Base-by-base conservation (phyloP, 2,888 invertebrate genomes). In the Caenorhabditis zanzibari region DNA sequence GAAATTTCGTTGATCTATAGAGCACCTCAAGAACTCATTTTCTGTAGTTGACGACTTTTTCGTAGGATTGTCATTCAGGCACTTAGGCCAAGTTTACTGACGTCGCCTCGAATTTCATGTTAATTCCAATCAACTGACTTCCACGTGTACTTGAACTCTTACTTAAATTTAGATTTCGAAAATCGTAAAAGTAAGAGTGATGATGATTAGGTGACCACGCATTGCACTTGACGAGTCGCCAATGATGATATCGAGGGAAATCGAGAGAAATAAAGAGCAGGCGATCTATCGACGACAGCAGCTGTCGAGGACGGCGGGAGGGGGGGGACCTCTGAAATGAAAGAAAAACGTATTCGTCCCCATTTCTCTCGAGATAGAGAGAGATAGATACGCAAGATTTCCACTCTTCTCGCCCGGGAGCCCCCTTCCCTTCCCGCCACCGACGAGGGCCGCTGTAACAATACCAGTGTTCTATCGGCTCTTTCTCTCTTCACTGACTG, bases 371-470 rank as follows among this genome's bases (percentile, higher is more conserved):
- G 10, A 26, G 32, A n/a, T n/a, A n/a, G 26, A 64, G 68, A n/a
- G 59, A 58, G 47, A 71, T 44, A 59, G 35, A 69, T 69, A 68
- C 26, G 54, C 28, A 56, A 16, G 52, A 24, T 24, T 16, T 54
- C 22, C 22, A 19, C 22, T n/a, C 38, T 35, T 38, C n/a, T 44
- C 58, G 12, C 26, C 63, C 69, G 69, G 69, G 79, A 64, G 56
- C 49, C 47, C 41, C 64, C 32, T 22, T 52, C 66, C 22, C 28
- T 49, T 49, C 64, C 64, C 64, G 63, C 44, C 63, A 26, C 64
- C 64, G 28, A n/a, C 54, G 26, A n/a, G n/a, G n/a, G 47, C 54
- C 74, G 86, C 84, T 87, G 86, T 87, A 87, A 87, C 85, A 86
- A 86, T 86, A 86, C 85, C 85, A 84, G 81, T 84, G 84, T 84